Conservation (phyloP, 1,140 invertebrate species). For the Belonocnema kinseyi region DNA sequence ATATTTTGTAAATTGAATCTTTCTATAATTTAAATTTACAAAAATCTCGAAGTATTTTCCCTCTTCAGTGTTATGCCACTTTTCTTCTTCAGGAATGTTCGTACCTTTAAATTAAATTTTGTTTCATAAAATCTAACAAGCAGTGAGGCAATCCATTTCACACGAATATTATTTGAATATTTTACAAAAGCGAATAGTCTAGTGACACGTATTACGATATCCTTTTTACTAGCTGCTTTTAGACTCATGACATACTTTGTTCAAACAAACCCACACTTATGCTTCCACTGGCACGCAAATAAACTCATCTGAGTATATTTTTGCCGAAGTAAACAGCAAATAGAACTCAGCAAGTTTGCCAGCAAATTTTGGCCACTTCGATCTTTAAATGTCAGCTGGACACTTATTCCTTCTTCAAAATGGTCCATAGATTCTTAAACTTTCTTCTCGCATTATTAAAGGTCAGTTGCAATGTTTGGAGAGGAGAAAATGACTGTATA, state of each 20-base stretch:
- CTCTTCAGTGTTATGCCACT: too few species aligned
- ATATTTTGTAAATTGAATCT: too few species aligned
- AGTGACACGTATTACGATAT: background rate
- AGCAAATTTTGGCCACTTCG: constrained; percentile 17
- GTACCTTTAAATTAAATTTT: too few species aligned
- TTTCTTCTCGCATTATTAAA: background rate
- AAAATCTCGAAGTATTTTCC: too few species aligned
- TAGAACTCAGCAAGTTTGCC: constrained; percentile 3
- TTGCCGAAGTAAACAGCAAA: constrained; percentile 8
- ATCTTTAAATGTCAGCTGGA: constrained; percentile 12
- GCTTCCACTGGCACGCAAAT: background rate
- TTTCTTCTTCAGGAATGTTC: too few species aligned
- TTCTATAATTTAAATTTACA: too few species aligned
- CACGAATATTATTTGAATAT: background rate
- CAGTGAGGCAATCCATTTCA: background rate
- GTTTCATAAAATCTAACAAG: too few species aligned
- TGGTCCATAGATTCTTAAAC: background rate
- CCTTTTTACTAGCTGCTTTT: background rate
- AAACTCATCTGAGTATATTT: constrained; percentile 3
- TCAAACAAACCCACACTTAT: background rate
- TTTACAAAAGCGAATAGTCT: background rate
- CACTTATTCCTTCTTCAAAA: constrained; percentile 6
- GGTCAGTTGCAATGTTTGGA: background rate
- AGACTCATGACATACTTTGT: constrained; percentile 6
- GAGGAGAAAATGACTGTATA: too few species aligned